phyloP scores from a whole-genome alignment of 2,888 invertebrate genomes.

The Harpalus rubripes region DNA sequence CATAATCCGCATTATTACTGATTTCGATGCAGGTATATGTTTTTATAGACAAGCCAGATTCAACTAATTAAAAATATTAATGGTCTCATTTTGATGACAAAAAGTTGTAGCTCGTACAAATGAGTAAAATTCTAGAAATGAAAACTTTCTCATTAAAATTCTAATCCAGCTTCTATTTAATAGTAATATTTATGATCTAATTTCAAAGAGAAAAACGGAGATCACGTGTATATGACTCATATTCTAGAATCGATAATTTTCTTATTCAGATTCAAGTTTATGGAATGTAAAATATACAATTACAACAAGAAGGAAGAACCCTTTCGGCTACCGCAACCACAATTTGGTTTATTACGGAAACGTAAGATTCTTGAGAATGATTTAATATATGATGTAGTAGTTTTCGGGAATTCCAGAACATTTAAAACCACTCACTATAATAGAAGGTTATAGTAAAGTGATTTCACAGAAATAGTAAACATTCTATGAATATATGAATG shows the following conservation, averaged over 20 bases:
- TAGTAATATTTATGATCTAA: neutral
- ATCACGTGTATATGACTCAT: neutral
- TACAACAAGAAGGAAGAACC: neutral
- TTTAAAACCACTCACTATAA: neutral
- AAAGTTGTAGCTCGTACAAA: neutral
- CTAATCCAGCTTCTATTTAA: neutral
- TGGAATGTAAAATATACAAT: neutral
- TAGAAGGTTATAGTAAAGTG: neutral
- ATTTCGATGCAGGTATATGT: too few relatives aligned
- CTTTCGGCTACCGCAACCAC: constrained; percentile 5
- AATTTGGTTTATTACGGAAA: constrained; percentile 22
- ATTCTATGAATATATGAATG: constrained; percentile 7
- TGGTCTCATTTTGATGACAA: neutral
- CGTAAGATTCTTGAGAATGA: neutral
- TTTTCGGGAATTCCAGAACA: constrained; percentile 12
- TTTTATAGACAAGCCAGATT: neutral
- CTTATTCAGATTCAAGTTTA: neutral
- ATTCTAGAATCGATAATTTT: neutral
- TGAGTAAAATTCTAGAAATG: constrained; percentile 3
- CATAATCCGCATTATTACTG: too few relatives aligned
- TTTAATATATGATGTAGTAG: neutral
- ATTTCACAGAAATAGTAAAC: neutral
- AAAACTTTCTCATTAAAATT: neutral
- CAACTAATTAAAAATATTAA: neutral
- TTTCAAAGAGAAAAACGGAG: neutral